phyloP scores from a whole-genome alignment of 2,888 invertebrate genomes.

The Coecobrya sp. region DNA sequence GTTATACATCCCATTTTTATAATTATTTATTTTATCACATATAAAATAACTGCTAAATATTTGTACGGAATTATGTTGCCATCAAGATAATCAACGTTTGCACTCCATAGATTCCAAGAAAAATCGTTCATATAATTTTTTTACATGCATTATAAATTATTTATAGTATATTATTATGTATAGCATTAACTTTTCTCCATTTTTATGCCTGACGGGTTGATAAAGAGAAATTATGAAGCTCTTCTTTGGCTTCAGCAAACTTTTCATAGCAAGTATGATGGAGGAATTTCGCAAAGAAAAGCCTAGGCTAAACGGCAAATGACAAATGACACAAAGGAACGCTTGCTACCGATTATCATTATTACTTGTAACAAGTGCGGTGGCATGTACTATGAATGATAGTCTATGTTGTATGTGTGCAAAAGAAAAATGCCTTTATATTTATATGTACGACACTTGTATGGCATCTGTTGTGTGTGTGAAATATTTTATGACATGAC shows the following conservation, averaged over 20 bases:
- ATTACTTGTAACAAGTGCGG: neutral
- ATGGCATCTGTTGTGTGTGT: conserved; percentile 55
- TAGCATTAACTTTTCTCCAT: too few species aligned
- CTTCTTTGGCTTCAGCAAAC: neutral
- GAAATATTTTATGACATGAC: conserved; percentile 56
- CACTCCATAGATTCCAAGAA: neutral
- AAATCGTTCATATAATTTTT: neutral
- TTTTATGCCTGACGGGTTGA: too few species aligned
- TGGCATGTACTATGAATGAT: neutral
- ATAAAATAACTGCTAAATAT: too few species aligned
- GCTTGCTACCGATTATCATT: neutral
- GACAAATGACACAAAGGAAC: neutral
- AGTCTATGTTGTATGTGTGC: too few species aligned
- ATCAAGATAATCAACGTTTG: too few species aligned
- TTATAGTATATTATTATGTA: too few species aligned
- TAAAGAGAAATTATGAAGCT: too few species aligned
- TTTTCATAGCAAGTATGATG: too few species aligned
- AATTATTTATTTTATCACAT: too few species aligned
- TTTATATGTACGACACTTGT: conserved; percentile 56
- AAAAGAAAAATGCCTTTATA: neutral
- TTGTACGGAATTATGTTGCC: too few species aligned
- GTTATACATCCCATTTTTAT: too few species aligned
- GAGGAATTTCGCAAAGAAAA: neutral
- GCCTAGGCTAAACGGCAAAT: neutral
- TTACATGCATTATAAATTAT: too few species aligned